Percentiles rank a stretch among this genome's conserved stretches.
These are phyloP conservation scores for Chloroclysta siterata DNA, from an alignment of 2,888 invertebrate genomes.

Conservation along the genomic window DNA sequence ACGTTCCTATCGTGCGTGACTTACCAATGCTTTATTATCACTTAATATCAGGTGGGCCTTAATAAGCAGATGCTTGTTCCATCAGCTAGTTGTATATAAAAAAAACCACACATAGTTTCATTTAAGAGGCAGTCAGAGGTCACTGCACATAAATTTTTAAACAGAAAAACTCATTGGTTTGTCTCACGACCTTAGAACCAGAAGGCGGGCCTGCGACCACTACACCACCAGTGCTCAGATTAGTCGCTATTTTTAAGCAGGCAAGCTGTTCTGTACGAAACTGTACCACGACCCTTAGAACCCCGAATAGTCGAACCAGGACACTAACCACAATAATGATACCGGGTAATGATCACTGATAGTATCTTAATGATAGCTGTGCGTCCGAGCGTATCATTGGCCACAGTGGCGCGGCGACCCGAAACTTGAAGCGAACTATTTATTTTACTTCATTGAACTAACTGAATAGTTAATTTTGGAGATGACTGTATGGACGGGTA, in stretches of 20 bases:
- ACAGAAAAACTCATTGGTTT: no score
- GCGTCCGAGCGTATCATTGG: slow-evolving; percentile 40
- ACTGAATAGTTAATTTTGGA: neutral
- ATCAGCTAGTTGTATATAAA: no score
- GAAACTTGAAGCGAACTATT: slow-evolving; percentile 33
- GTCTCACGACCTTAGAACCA: no score
- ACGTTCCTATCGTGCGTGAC: no score
- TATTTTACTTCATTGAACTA: slow-evolving; percentile 41
- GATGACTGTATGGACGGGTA: neutral
- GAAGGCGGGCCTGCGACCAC: no score
- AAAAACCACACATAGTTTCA: no score
- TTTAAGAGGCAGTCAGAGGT: no score
- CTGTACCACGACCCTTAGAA: slow-evolving; percentile 26
- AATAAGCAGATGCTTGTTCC: no score
- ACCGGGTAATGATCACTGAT: slow-evolving; percentile 70
- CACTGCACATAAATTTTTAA: no score
- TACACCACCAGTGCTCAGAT: no score
- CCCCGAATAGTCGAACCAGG: slow-evolving; percentile 41
- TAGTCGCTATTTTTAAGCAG: neutral
- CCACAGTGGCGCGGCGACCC: slow-evolving; percentile 27
- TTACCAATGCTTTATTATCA: no score
- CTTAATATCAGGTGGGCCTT: no score
- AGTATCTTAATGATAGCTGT: slow-evolving; percentile 73
- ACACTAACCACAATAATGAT: slow-evolving; percentile 33
- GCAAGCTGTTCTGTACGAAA: slow-evolving; percentile 12